Conservation (phyloP, 2,797 vertebrate genomes). For the Scyliorhinus canicula region DNA sequence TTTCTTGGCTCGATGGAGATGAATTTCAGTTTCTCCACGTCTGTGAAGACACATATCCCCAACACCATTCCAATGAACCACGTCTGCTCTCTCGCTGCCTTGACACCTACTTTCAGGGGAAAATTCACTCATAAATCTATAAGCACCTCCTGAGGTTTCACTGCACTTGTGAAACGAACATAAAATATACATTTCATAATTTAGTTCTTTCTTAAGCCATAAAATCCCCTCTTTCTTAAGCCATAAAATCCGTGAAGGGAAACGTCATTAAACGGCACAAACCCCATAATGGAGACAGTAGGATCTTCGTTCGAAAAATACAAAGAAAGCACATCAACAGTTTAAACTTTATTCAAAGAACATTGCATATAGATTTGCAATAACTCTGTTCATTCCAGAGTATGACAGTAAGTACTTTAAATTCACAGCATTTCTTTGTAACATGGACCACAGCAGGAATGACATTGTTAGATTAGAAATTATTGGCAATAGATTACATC, state of each 20-base stretch:
- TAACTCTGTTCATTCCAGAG: neutral
- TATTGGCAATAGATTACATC: neutral
- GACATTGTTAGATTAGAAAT: neutral
- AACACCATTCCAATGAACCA: neutral
- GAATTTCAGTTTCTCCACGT: neutral
- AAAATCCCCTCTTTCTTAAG: neutral
- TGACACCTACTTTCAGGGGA: neutral
- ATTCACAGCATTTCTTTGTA: neutral
- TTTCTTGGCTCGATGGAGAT: neutral
- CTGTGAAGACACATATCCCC: too few relatives aligned
- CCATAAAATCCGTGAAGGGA: neutral
- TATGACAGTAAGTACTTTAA: neutral
- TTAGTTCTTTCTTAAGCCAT: neutral
- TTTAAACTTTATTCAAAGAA: constrained; percentile 17
- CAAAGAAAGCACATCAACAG: neutral
- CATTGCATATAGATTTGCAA: neutral
- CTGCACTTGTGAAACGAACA: neutral
- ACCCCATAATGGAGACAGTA: neutral
- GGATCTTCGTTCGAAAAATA: neutral
- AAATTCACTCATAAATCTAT: neutral
- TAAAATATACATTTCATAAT: neutral
- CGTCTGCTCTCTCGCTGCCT: neutral
- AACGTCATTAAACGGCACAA: neutral
- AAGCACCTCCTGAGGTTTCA: neutral
- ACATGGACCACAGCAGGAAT: neutral